Evolutionary conservation across 2,113 vertebrate genomes (phyloP).

Genomic region (Catharus fuscescens): DNA sequence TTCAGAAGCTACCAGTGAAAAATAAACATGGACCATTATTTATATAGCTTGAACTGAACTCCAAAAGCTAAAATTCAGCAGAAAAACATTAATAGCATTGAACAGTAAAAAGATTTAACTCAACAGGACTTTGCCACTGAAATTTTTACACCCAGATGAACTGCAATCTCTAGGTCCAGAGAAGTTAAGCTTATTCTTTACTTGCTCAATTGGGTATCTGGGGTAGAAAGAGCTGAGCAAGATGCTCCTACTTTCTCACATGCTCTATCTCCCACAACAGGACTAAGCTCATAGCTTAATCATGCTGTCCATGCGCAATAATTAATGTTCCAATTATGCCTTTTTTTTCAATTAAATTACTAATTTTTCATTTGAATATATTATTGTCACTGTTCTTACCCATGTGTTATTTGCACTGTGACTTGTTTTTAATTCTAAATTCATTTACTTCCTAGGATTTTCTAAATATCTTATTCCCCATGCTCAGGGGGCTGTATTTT

Average conservation of each 20-base stretch:
- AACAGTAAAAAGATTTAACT: background rate
- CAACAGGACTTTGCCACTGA: background rate
- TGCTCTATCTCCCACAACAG: background rate
- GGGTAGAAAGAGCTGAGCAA: background rate
- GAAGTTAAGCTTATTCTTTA: background rate
- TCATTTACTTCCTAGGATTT: background rate
- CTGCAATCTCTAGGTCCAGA: background rate
- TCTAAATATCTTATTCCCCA: background rate
- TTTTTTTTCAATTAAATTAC: background rate
- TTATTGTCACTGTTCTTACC: background rate
- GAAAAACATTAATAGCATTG: background rate
- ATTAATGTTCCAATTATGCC: constrained; percentile 23
- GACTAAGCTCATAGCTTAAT: background rate
- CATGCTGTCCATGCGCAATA: background rate
- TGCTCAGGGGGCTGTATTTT: background rate
- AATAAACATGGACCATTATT: background rate
- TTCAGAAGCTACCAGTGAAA: background rate
- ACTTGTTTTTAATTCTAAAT: background rate
- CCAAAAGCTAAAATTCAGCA: background rate
- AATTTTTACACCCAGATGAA: background rate
- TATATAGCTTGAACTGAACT: background rate
- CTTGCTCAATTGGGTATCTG: background rate
- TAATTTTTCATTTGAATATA: background rate
- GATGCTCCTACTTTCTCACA: background rate
- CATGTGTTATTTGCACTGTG: background rate